Evolutionary conservation across 2,113 vertebrate species (phyloP), one percentile per base, ranked within the genome.

Genomic region (Zootoca vivipara): DNA sequence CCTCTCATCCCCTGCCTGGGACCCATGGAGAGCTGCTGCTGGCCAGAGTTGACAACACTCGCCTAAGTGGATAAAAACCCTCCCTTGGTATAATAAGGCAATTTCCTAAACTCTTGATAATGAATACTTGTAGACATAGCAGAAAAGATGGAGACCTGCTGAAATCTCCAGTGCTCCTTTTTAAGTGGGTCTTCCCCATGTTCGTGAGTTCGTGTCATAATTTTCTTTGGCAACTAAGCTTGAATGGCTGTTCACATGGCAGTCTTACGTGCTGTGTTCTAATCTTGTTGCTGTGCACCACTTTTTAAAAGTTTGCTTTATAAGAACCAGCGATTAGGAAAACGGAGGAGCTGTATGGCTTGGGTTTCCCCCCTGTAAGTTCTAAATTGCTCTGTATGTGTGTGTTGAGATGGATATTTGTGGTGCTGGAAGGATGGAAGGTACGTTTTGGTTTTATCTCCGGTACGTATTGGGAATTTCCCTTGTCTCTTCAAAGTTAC

Each of bases 321-420:
- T 67, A 70, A 2, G 81, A 89, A 77, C 80, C 80, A 87, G 65
- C 85, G 86, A 58, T 93, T 72, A 67, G 0, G 1, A 83, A 89
- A 85, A 13, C 33, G 75, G 62, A 69, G 38, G 46, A 38, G 74
- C 78, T 78, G 26, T 70, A 78, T 72, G 90, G 85, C 83, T 88
- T 92, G 38, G 35, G 33, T 69, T 95, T 93, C 82, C 90, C 92
- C 93, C 69, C 74, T 90, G 91, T 92, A 91, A 91, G 90, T 90
- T 75, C n/a, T 26, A 78, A 83, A 84, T 77, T 85, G 93, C 81
- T 93, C 28, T n/a, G n/a, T 7, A 22, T 82, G 24, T 35, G 52
- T 56, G 0, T 84, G 20, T 18, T 90, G 82, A 77, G 84, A 89
- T 80, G 35, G 74, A 92, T 83, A 52, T 85, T 77, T 52, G 78